phyloP scores from a whole-genome alignment of 1,140 invertebrate genomes.

The Heliothis subflexa region DNA sequence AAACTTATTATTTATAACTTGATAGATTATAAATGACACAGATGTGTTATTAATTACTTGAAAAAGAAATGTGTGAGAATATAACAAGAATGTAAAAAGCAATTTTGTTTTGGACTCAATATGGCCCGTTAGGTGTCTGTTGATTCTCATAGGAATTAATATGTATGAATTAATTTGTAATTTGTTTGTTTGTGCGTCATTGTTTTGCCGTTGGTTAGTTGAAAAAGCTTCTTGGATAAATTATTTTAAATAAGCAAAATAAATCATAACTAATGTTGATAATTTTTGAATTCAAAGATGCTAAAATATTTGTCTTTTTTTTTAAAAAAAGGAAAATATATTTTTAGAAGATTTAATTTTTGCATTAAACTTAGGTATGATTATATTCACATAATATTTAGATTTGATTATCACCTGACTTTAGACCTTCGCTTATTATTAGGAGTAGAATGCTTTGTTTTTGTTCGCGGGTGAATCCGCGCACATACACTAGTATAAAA shows the following conservation, averaged over 20 bases:
- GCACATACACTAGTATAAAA: neutral
- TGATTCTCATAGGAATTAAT: constrained; percentile 22
- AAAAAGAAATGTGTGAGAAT: constrained; percentile 37
- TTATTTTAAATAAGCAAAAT: too few relatives aligned
- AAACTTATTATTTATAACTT: constrained; percentile 29
- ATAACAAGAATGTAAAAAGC: constrained; percentile 33
- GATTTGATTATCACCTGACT: too few relatives aligned
- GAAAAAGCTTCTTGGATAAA: too few relatives aligned
- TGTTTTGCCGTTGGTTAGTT: neutral
- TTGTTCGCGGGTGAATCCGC: constrained; percentile 9
- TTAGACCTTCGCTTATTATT: too few relatives aligned
- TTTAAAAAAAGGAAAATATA: too few relatives aligned
- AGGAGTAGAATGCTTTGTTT: too few relatives aligned
- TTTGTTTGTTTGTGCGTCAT: constrained; percentile 11
- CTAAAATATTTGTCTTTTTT: too few relatives aligned
- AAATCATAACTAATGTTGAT: too few relatives aligned
- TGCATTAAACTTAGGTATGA: too few relatives aligned
- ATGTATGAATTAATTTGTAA: constrained; percentile 4
- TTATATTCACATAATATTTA: too few relatives aligned
- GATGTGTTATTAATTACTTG: constrained; percentile 44
- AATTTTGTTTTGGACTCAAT: constrained; percentile 49
- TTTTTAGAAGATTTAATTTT: too few relatives aligned
- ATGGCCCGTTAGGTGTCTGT: constrained; percentile 43
- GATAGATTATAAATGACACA: constrained; percentile 35
- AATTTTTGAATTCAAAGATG: too few relatives aligned